These are phyloP conservation scores for Aplysina aerophoba DNA, from an alignment of 37 sponge, comb jelly and placozoan species.

Conservation along the genomic window DNA sequence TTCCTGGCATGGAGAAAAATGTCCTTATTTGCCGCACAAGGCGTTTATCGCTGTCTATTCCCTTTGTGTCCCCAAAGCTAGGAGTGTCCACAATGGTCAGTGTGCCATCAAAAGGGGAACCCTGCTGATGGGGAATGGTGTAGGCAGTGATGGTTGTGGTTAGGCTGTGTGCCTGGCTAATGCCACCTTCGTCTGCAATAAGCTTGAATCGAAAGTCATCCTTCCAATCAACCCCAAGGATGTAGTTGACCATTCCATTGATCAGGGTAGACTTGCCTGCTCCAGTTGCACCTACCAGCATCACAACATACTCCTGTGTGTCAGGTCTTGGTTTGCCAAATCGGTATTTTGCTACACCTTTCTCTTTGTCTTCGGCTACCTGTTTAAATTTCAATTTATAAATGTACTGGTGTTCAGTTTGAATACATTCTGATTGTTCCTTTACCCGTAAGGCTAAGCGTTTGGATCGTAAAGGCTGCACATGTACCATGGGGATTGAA, in stretches of 20 bases:
- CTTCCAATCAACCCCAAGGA: constrained; percentile 39
- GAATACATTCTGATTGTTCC: no score
- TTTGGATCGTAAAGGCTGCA: no score
- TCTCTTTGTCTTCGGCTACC: no score
- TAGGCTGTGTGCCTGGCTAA: constrained; percentile 34
- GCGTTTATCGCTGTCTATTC: constrained; percentile 45
- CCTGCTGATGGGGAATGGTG: constrained; percentile 36
- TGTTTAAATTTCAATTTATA: no score
- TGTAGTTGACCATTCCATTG: constrained; percentile 43
- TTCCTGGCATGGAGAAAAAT: constrained; percentile 43
- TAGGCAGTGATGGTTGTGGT: constrained; percentile 59
- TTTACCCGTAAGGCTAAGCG: no score
- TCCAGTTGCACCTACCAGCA: constrained; percentile 56
- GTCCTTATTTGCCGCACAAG: constrained; percentile 48
- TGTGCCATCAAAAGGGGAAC: constrained; percentile 36
- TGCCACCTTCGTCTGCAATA: constrained; percentile 27
- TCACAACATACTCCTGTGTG: constrained; percentile 8
- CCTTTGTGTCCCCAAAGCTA: constrained; percentile 61
- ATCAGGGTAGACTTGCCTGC: constrained; percentile 55
- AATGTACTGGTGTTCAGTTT: no score
- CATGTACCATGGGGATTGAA: no score
- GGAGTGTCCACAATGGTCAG: constrained; percentile 74
- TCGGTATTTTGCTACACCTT: no score
- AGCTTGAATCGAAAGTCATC: constrained; percentile 53
- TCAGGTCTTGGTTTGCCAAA: no score